Conservation (phyloP, 1,140 invertebrate species). For the Myzus persicae region DNA sequence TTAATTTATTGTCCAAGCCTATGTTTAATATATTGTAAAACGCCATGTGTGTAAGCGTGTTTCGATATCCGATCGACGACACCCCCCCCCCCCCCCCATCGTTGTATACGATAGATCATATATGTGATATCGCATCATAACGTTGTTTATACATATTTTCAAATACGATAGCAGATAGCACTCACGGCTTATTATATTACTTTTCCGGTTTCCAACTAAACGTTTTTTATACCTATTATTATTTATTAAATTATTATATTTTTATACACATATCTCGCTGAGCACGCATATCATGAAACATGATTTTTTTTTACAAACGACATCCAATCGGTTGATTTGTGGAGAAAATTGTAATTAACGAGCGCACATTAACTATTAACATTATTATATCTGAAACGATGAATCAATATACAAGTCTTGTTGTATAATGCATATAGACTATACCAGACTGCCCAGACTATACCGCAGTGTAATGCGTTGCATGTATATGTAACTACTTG, state of each 20-base stretch:
- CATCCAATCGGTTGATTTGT: not conserved
- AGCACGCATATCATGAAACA: not conserved
- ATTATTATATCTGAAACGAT: not conserved
- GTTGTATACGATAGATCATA: not conserved
- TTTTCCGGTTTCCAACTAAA: not conserved
- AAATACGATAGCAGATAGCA: not conserved
- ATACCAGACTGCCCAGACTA: not conserved
- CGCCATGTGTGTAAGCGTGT: not conserved
- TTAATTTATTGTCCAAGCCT: not conserved
- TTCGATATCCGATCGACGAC: not conserved
- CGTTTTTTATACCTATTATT: not conserved
- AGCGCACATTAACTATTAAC: not conserved
- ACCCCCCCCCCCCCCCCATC: not conserved
- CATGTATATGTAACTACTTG: not conserved
- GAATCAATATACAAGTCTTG: not conserved
- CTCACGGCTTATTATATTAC: not conserved
- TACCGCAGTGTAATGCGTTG: not conserved
- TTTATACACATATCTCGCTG: not conserved
- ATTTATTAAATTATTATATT: not conserved
- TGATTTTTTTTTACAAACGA: not conserved
- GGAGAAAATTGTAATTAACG: not conserved
- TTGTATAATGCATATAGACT: not conserved
- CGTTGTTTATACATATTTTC: not conserved
- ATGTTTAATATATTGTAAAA: not conserved
- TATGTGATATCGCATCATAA: not conserved